Percentiles rank a stretch among this genome's conserved stretches.
These are phyloP conservation scores for Alouatta palliata DNA, from an alignment of 2,113 vertebrate genomes.

Conservation along the genomic window DNA sequence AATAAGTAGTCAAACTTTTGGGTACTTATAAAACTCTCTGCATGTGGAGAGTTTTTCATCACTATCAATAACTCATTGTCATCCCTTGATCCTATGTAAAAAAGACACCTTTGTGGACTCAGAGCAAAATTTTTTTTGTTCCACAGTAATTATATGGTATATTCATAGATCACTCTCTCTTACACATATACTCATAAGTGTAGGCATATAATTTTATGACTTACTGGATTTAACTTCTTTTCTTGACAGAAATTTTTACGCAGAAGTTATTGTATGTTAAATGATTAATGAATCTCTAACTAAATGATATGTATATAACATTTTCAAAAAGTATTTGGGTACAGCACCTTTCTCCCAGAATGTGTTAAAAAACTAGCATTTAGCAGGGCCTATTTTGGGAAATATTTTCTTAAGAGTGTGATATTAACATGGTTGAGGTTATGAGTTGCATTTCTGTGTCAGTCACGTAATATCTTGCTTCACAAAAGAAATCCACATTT, in stretches of 20 bases:
- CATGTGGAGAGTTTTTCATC: constrained; percentile 1
- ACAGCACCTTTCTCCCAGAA: not conserved
- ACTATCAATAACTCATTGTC: not conserved
- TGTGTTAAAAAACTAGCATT: not conserved
- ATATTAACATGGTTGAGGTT: not conserved
- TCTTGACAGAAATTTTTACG: not conserved
- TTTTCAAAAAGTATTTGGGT: not conserved
- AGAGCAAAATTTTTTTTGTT: not conserved
- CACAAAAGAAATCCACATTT: not conserved
- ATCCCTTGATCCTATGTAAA: not conserved
- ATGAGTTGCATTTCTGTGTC: not conserved
- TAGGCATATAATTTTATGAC: not conserved
- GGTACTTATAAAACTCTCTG: not conserved
- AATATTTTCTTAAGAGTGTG: not conserved
- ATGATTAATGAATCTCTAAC: not conserved
- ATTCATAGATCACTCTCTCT: not conserved
- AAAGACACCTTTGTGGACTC: not conserved
- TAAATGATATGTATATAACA: not conserved
- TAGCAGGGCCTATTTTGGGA: not conserved
- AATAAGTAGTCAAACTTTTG: constrained; percentile 63
- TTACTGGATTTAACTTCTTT: not conserved
- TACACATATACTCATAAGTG: not conserved
- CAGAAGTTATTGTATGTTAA: not conserved
- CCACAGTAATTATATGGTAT: not conserved
- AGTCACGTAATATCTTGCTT: not conserved